These are phyloP conservation scores for Acipenser oxyrinchus DNA, from an alignment of 2,797 vertebrate genomes.

Conservation along the genomic window DNA sequence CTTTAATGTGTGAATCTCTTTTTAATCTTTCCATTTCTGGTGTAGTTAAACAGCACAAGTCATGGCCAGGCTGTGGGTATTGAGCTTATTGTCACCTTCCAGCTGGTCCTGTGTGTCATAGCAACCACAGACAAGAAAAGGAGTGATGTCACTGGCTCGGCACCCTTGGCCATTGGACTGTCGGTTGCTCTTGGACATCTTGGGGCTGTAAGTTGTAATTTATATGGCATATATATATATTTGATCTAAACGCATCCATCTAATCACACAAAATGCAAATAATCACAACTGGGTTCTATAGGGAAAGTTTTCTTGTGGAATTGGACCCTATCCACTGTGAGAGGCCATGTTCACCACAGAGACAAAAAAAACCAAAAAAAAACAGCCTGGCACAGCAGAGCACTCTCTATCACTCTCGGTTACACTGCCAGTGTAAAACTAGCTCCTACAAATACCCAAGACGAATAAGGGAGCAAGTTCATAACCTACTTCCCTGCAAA, in stretches of 20 bases:
- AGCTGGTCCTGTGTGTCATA: conserved; percentile 90
- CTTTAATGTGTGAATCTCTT: background rate
- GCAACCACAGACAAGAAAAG: conserved; percentile 88
- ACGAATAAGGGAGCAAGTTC: too few relatives aligned
- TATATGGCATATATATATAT: background rate
- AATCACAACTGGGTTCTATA: background rate
- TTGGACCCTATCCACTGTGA: background rate
- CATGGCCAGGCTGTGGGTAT: conserved; percentile 83
- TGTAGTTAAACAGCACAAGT: conserved; percentile 56
- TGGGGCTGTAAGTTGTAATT: conserved; percentile 73
- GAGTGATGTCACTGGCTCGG: conserved; percentile 79
- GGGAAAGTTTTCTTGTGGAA: background rate
- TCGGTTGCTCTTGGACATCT: conserved; percentile 89
- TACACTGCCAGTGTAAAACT: too few relatives aligned
- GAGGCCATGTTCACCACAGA: too few relatives aligned
- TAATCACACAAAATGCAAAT: background rate
- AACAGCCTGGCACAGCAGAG: too few relatives aligned
- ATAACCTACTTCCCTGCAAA: too few relatives aligned
- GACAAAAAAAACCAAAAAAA: too few relatives aligned
- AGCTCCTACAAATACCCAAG: too few relatives aligned
- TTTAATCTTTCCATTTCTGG: conserved; percentile 14
- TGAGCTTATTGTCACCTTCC: conserved; percentile 88
- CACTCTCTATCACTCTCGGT: too few relatives aligned
- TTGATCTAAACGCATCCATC: too few relatives aligned
- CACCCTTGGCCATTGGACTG: conserved; percentile 86